A percentile compares a stretch with the other conserved stretches of the same genome.
Conservation (phyloP, 2,797 vertebrate genomes). For the Meda fulgida region DNA sequence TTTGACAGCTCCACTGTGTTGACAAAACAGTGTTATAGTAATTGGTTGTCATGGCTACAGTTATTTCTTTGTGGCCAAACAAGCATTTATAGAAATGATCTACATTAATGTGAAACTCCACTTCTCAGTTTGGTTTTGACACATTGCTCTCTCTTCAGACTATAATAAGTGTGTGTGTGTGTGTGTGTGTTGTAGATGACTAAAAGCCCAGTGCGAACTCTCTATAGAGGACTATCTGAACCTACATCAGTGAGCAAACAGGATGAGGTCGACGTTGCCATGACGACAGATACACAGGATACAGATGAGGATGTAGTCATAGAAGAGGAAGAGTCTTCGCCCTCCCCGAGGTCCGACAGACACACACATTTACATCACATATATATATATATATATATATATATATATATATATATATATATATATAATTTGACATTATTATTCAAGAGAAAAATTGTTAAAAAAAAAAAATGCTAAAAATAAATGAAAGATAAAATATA, state of each 20-base stretch:
- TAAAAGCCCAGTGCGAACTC: not conserved
- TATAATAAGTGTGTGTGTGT: not conserved
- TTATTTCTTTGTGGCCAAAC: not conserved
- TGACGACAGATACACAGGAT: slow-evolving; percentile 23
- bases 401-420: no score
- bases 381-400: no score
- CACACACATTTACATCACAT: slow-evolving; percentile 3
- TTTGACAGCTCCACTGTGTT: no score
- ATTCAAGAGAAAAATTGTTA: no score
- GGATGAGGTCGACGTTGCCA: slow-evolving; percentile 40
- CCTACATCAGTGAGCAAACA: slow-evolving; percentile 35
- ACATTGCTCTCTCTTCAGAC: not conserved
- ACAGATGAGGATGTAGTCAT: slow-evolving; percentile 17
- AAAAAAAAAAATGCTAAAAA: no score
- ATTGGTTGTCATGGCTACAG: not conserved
- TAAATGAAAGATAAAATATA: no score
- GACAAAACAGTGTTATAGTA: not conserved
- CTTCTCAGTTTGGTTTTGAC: slow-evolving; percentile 17
- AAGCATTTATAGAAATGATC: not conserved
- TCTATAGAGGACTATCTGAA: slow-evolving; percentile 28
- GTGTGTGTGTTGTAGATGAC: slow-evolving; percentile 45
- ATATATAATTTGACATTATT: no score
- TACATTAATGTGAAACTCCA: not conserved
- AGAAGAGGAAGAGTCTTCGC: slow-evolving; percentile 20
- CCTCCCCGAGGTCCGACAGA: slow-evolving; percentile 38